Conservation (phyloP, 37 sponge, comb jelly and placozoan species). For the Beroe ovata region DNA sequence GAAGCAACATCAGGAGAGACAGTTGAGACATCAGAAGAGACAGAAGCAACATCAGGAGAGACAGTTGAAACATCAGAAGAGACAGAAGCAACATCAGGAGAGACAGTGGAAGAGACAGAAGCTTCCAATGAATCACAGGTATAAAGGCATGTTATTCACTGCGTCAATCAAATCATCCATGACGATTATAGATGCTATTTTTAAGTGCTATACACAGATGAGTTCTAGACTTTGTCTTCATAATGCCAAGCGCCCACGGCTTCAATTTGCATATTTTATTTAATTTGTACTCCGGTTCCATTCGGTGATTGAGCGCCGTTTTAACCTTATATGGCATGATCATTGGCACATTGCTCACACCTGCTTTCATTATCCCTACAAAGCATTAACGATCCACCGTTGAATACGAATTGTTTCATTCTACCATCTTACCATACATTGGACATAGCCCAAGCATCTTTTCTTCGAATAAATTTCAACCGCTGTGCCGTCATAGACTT, state of each 20-base stretch:
- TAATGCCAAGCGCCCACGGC: no score
- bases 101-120: no score
- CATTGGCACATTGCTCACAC: background rate
- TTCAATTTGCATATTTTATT: background rate
- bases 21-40: background rate
- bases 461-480: no score
- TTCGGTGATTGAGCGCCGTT: background rate
- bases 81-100: background rate
- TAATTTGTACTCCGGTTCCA: background rate
- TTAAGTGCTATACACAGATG: no score
- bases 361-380: background rate
- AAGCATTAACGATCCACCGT: background rate
- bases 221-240: no score
- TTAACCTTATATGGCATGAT: background rate
- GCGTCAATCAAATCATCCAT: no score
- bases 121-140: background rate
- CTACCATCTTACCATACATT: no score
- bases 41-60: no score
- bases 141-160: no score
- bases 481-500: no score
- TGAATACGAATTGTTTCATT: background rate
- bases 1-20: background rate
- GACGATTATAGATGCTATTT: no score
- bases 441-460: no score
- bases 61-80: background rate